These are phyloP conservation scores for Carassius auratus DNA, from an alignment of 2,113 vertebrate species.

Conservation along the genomic window DNA sequence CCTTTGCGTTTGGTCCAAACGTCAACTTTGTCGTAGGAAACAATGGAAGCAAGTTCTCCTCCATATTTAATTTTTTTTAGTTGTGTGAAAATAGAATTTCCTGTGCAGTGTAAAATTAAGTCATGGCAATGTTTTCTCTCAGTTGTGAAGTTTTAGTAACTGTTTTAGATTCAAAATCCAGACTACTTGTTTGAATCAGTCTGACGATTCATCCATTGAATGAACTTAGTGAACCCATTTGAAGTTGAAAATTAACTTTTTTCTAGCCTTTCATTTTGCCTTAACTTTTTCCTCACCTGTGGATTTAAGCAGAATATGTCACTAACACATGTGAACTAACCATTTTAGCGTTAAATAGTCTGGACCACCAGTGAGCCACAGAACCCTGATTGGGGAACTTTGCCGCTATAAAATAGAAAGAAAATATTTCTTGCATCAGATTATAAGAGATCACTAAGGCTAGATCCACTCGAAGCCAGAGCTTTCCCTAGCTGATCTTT, in stretches of 20 bases:
- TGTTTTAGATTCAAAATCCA: background rate
- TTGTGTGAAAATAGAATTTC: background rate
- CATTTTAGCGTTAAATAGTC: too few relatives aligned
- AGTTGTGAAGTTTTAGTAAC: background rate
- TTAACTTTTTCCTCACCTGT: background rate
- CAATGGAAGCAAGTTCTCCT: constrained; percentile 89
- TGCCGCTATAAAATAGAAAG: too few relatives aligned
- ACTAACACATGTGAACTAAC: background rate
- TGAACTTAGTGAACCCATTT: background rate
- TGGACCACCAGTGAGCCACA: too few relatives aligned
- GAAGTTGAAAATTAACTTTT: background rate
- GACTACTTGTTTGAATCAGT: background rate
- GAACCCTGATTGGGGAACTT: too few relatives aligned
- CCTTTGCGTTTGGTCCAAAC: constrained; percentile 92
- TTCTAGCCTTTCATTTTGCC: background rate
- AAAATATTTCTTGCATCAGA: too few relatives aligned
- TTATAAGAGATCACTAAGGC: too few relatives aligned
- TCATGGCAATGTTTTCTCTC: background rate
- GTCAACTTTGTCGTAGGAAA: constrained; percentile 95
- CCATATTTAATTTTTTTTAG: background rate
- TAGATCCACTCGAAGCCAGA: too few relatives aligned
- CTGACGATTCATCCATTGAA: background rate
- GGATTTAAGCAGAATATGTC: background rate
- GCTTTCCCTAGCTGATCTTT: too few relatives aligned
- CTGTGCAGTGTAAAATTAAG: background rate